phyloP scores from a whole-genome alignment of 2,797 vertebrate species.

The Notamacropus eugenii region DNA sequence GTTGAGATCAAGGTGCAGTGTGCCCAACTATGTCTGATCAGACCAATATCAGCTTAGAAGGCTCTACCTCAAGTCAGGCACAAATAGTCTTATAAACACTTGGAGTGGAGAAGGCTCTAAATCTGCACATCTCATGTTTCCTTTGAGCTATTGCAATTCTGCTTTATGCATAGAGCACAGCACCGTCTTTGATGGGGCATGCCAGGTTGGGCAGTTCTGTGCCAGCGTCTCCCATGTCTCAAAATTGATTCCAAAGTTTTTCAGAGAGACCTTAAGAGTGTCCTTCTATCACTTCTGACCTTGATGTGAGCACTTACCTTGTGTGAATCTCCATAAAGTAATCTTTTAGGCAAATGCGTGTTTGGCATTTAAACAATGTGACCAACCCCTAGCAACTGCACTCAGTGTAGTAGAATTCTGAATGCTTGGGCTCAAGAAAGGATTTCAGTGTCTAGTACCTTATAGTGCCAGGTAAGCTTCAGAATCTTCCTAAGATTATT shows the following conservation, averaged over 20 bases:
- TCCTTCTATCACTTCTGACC: background rate
- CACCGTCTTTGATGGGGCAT: background rate
- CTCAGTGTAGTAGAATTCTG: background rate
- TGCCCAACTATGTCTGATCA: background rate
- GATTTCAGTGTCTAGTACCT: background rate
- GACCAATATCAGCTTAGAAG: too few species aligned
- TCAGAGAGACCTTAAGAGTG: background rate
- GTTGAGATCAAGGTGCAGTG: background rate
- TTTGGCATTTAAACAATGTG: background rate
- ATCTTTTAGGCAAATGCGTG: background rate
- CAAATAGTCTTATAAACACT: background rate
- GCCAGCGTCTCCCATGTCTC: background rate
- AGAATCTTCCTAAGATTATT: background rate
- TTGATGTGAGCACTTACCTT: background rate
- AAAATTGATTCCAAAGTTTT: background rate
- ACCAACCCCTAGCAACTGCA: too few species aligned
- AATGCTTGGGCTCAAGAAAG: background rate
- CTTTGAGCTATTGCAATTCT: background rate
- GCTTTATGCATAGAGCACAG: background rate
- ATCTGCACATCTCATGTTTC: background rate
- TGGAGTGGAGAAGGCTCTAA: background rate
- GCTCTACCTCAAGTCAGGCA: background rate
- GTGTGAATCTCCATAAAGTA: background rate
- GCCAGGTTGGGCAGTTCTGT: background rate
- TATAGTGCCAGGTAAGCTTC: background rate